A percentile compares a stretch with the other conserved stretches of the same genome.
These are phyloP conservation scores for Nasonia longicornis DNA, from an alignment of 1,140 invertebrate genomes.

Conservation along the genomic window DNA sequence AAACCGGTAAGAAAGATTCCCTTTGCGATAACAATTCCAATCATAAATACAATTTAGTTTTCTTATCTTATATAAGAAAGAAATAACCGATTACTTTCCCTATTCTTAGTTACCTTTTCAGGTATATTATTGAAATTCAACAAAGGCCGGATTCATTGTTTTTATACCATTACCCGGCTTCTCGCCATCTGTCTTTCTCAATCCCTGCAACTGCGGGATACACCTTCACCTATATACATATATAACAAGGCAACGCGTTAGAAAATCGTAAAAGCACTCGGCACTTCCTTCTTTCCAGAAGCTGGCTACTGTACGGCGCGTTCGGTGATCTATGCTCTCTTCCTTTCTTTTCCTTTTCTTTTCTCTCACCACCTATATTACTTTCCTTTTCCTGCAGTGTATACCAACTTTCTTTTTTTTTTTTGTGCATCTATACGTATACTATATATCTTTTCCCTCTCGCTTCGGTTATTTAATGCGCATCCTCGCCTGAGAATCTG, in stretches of 20 bases:
- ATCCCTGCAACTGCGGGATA: neutral
- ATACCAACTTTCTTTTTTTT: constrained; percentile 21
- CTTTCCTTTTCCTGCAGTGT: neutral
- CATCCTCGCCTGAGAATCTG: neutral
- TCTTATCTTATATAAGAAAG: too few relatives aligned
- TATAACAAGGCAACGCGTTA: neutral
- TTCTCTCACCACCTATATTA: neutral
- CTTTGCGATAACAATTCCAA: too few relatives aligned
- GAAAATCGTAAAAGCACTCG: constrained; percentile 38
- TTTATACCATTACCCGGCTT: neutral
- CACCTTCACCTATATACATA: neutral
- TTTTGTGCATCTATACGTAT: neutral
- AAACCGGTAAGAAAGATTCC: too few relatives aligned
- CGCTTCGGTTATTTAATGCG: constrained; percentile 29
- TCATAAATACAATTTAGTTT: too few relatives aligned
- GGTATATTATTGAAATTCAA: neutral
- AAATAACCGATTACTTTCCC: too few relatives aligned
- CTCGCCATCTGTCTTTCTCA: constrained; percentile 21
- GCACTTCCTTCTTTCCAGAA: constrained; percentile 24
- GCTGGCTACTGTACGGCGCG: neutral
- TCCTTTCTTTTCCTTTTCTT: constrained; percentile 14
- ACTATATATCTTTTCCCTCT: neutral
- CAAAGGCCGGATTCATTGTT: neutral
- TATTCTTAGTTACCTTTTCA: neutral
- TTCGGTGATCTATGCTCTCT: constrained; percentile 35